Evolutionary conservation across 2,888 invertebrate species (phyloP).

Genomic region (Palloptera scutellata): DNA sequence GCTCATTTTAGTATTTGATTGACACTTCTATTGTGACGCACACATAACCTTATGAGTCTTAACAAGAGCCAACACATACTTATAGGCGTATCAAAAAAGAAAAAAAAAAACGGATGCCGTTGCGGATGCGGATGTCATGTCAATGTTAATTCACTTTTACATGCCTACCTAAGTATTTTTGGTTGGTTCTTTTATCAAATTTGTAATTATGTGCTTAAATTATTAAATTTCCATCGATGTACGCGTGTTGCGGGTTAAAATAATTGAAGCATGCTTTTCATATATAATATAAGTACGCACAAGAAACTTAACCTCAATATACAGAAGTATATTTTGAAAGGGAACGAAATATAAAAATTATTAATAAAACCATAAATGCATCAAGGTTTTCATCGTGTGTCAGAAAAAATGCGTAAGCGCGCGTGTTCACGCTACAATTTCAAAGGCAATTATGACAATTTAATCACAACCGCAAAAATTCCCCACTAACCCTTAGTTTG

Average conservation of each 20-base stretch:
- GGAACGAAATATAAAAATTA: constrained; percentile 17
- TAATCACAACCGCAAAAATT: constrained; percentile 52
- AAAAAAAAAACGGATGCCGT: background rate
- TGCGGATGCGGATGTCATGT: constrained; percentile 1
- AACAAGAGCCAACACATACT: too few species aligned
- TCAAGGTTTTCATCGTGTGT: background rate
- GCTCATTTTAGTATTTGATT: too few species aligned
- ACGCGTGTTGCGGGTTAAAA: background rate
- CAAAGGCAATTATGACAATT: constrained; percentile 54
- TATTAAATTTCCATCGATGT: background rate
- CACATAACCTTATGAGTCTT: too few species aligned
- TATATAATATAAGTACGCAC: too few species aligned
- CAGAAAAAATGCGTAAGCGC: background rate
- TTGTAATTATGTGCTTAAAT: constrained; percentile 4
- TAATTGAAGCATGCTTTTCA: background rate
- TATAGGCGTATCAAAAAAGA: too few species aligned
- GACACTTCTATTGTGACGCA: too few species aligned
- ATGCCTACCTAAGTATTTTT: background rate
- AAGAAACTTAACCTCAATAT: background rate
- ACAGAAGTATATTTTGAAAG: constrained; percentile 13
- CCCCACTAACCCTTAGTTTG: too few species aligned
- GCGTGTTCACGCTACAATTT: constrained; percentile 41
- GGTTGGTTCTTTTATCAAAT: background rate
- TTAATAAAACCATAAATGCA: constrained; percentile 17
- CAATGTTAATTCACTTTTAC: background rate